These are phyloP conservation scores for Acrocephalus arundinaceus DNA, from an alignment of 2,113 vertebrate species.

Conservation along the genomic window DNA sequence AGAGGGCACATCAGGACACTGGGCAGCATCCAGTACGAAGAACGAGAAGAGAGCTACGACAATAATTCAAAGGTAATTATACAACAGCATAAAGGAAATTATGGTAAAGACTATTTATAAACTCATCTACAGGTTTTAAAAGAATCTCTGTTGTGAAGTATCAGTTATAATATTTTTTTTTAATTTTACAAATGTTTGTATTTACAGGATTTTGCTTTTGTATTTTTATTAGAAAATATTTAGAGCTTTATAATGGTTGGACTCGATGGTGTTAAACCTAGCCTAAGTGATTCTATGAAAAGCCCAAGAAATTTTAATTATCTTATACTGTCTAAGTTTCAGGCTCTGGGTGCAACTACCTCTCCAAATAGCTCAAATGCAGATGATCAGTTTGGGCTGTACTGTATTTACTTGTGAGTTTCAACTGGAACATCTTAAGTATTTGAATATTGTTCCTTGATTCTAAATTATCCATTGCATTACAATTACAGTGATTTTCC, in stretches of 20 bases:
- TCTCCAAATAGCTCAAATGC: not conserved
- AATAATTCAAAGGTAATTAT: not conserved
- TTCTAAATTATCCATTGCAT: not conserved
- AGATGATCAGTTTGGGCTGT: not conserved
- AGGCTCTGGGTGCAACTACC: not conserved
- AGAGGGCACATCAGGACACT: not conserved
- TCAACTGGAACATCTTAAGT: not conserved
- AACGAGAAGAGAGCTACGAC: not conserved
- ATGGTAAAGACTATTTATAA: not conserved
- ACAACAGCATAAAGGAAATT: not conserved
- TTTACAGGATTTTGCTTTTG: not conserved
- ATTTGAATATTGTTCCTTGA: not conserved
- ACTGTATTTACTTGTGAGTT: not conserved
- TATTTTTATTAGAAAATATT: not conserved
- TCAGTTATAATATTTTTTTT: not conserved
- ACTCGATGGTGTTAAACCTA: not conserved
- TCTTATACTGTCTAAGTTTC: not conserved
- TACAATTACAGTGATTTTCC: not conserved
- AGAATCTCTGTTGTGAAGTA: not conserved
- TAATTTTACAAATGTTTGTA: not conserved
- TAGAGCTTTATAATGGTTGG: not conserved
- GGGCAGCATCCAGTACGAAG: not conserved
- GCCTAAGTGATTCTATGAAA: not conserved
- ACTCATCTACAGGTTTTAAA: not conserved
- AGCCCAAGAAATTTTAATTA: not conserved